Evolutionary conservation across 2,888 invertebrate species (phyloP), one percentile per base, ranked within the genome.

Genomic region (Apodemia arnacis): DNA sequence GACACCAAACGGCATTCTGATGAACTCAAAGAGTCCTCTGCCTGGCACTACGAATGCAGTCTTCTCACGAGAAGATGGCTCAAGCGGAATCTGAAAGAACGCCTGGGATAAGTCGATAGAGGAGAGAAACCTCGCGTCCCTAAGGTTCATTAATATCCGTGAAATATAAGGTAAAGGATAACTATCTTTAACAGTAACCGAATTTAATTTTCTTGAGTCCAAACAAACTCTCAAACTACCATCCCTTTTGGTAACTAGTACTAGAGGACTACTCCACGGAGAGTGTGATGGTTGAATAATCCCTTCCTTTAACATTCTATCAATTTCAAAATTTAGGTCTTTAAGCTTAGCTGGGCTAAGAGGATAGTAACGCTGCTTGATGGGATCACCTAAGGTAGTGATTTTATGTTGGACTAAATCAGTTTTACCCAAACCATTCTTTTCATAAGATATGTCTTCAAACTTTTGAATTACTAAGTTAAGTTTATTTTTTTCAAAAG

Each of bases 211-310:
- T 44, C 44, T 44, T 13, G 44, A 44, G 15, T 44, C 44, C 15
- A 44, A 44, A 44, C 44, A 44, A 10, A 4, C 10, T 44, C 44
- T 44, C 11, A 1, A 13, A 13, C 11, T 13, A 44, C 44, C 44
- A 44, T 44, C 44, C 15, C 5, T 4, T 44, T 44, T 44, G 21
- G 44, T 24, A 0, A 44, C 83, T 49, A 86, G 44, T 1, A 63
- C 24, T 15, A 80, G 38, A 3, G 86, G 86, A 54, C 21, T 63
- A 24, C 73, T 73, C 86, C 86, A 86, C 0, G 80, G 77, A 21
- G 77, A 78, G n/a, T 13, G 21, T 21, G 66, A 63, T 2, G 80
- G 80, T 31, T 83, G 80, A 13, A 86, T 74, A 8, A 86, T 78
- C 38, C 74, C 78, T 34, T 74, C 21, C 0, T 21, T 74, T 4